A percentile compares a stretch with the other conserved stretches of the same genome.
Evolutionary conservation across 2,797 vertebrate species (phyloP).

Genomic region (Eurystomus glaucurus): DNA sequence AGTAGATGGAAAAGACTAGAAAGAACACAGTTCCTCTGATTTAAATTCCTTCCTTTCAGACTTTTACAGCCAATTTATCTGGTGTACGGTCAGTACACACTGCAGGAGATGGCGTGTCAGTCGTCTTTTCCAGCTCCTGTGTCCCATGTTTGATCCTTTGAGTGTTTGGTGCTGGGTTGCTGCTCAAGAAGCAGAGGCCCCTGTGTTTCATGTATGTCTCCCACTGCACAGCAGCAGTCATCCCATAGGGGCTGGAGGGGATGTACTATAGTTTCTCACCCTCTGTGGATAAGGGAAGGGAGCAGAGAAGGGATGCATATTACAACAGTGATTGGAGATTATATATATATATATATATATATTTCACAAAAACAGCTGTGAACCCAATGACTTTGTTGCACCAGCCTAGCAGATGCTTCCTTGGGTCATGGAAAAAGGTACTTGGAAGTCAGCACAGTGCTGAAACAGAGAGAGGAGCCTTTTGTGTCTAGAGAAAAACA

Average conservation of each 20-base stretch:
- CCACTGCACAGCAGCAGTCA: fast-evolving
- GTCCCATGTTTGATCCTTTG: neutral
- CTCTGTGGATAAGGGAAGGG: neutral
- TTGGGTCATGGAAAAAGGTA: neutral
- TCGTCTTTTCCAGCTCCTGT: neutral
- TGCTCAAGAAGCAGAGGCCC: neutral
- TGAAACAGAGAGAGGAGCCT: neutral
- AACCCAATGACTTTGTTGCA: neutral
- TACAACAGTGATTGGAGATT: neutral
- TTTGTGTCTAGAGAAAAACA: neutral
- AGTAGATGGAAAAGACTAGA: neutral
- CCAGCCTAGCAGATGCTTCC: neutral
- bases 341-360: neutral
- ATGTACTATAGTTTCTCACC: neutral
- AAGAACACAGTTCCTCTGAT: neutral
- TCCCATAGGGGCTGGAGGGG: neutral
- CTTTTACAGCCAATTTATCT: neutral
- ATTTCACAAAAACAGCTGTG: fast-evolving
- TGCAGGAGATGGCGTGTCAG: fast-evolving
- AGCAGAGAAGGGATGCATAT: neutral
- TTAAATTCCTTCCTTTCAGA: neutral
- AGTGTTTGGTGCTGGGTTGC: neutral
- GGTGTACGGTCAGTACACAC: neutral
- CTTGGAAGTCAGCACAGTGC: neutral
- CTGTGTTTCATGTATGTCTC: fast-evolving